Conservation (phyloP, 1,140 invertebrate genomes). For the Pristionchus pacificus region DNA sequence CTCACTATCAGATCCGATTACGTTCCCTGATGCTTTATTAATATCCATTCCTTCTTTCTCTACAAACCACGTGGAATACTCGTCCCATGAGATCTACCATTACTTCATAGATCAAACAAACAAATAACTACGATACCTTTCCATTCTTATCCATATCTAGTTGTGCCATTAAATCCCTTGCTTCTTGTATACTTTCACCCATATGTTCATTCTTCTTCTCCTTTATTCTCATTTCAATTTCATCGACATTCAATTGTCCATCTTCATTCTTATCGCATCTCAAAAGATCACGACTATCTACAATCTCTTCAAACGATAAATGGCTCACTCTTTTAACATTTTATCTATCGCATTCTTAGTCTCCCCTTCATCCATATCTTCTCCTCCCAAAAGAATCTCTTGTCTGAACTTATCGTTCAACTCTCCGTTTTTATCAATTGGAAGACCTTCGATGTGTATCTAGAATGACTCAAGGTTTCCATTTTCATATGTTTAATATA, state of each 20-base stretch:
- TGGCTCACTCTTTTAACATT: neutral
- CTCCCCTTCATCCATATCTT: neutral
- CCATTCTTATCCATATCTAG: neutral
- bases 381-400: neutral
- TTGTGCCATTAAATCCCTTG: neutral
- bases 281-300: neutral
- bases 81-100: neutral
- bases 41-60: neutral
- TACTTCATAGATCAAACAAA: neutral
- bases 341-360: neutral
- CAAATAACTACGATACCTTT: neutral
- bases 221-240: neutral
- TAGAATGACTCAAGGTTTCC: neutral
- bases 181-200: neutral
- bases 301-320: neutral
- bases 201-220: neutral
- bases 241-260: neutral
- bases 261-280: neutral
- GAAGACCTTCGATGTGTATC: slow-evolving; percentile 3
- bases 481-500: neutral
- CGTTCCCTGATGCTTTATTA: neutral
- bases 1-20: neutral
- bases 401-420: neutral
- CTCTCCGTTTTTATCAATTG: neutral
- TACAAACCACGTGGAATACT: neutral